Evolutionary conservation across 2,888 invertebrate species (phyloP), one percentile per base, ranked within the genome.

Genomic region (Steinernema carpocapsae): DNA sequence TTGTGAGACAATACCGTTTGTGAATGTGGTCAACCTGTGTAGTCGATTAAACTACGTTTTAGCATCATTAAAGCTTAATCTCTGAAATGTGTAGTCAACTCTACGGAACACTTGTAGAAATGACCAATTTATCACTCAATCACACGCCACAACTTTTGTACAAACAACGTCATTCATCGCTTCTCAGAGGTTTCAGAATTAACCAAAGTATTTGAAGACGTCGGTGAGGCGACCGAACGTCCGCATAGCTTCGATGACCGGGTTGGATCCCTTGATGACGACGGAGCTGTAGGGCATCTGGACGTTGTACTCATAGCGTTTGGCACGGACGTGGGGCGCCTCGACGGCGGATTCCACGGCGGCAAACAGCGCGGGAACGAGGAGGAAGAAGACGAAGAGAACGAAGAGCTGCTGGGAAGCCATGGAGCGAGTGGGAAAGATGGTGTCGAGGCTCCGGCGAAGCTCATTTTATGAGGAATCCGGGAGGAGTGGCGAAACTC

Each of bases 251-350:
- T 48, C 48, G 4, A 48, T 14, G 48, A 48, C n/a, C 7, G 48
- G 48, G 19, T 48, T 48, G 48, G 48, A 48, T 3, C 48, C 48
- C 14, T 56, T 56, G 56, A 26, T 26, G 24, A 12, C 19, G 4
- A 56, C 26, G 56, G 56, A 56, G 56, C 56, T 56, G 56, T 24
- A 56, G 10, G 56, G 56, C 56, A 56, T 48, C 56, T 4, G 24
- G 24, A 56, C 56, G 56, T 56, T 19, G 56, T 56, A 56, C 14
- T 56, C 56, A 22, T 56, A 56, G 56, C 56, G 48, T 19, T 48
- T 48, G n/a, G 48, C 48, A 4, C 48, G 48, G 48, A 48, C 4
- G 2, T 14, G 4, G n/a, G 48, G 48, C 4, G 48, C 2, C 4
- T 48, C 48, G n/a, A 14, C 48, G 48, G 4, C 17, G 17, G 17